These are phyloP conservation scores for Phenganax subtilis DNA, from an alignment of 92 coral and sea anemone species.

Conservation along the genomic window DNA sequence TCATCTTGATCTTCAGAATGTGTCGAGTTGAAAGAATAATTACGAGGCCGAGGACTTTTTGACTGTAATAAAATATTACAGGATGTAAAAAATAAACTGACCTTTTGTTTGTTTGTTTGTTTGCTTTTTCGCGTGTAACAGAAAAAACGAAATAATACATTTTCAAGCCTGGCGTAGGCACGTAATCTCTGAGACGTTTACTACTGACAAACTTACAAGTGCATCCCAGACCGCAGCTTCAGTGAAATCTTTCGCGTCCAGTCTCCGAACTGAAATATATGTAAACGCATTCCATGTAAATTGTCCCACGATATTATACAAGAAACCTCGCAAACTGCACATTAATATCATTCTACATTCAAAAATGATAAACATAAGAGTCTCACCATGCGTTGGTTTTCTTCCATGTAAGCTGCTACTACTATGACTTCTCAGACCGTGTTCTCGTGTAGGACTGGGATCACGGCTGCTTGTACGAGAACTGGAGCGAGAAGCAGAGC, in stretches of 20 bases:
- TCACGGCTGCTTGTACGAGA: constrained; percentile 94
- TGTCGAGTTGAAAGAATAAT: constrained; percentile 81
- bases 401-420: constrained; percentile 31
- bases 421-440: constrained; percentile 31
- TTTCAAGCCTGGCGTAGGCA: neutral
- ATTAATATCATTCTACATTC: neutral
- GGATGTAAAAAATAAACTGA: neutral
- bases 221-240: constrained; percentile 99
- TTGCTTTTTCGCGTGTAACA: too few relatives aligned
- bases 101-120: too few relatives aligned
- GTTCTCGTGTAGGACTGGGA: constrained; percentile 79
- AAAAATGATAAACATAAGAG: neutral
- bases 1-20: constrained; percentile 86
- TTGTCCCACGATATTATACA: neutral
- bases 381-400: constrained; percentile 43
- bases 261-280: constrained; percentile 25
- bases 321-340: neutral
- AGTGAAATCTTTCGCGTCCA: constrained; percentile 55
- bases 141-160: neutral
- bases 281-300: neutral
- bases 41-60: constrained; percentile 80
- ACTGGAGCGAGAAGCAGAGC: constrained; percentile 67
- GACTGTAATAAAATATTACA: constrained; percentile 24
- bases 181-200: neutral
- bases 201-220: constrained; percentile 60